A percentile compares a stretch with the other conserved stretches of the same genome.
Conservation (phyloP, 2,888 invertebrate genomes). For the Lottia gigantea region DNA sequence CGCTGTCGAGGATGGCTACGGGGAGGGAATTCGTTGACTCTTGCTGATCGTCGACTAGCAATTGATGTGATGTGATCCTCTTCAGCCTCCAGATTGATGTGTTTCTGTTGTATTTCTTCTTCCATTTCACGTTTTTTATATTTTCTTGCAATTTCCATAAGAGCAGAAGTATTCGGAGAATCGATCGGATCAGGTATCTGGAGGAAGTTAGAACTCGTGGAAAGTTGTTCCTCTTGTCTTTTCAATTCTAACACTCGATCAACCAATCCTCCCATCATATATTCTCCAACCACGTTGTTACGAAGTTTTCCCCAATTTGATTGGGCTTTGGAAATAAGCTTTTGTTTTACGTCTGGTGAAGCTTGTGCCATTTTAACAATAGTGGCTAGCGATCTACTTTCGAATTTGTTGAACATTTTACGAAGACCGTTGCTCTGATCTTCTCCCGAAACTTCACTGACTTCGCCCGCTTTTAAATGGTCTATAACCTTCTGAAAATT, state of each 20-base stretch:
- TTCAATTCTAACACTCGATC: not conserved
- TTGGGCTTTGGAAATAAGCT: not conserved
- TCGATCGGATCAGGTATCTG: not conserved
- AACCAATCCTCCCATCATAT: not conserved
- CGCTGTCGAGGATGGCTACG: no score
- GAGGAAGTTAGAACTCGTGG: not conserved
- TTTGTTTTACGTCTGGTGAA: not conserved
- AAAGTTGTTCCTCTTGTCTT: not conserved
- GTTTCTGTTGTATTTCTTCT: not conserved
- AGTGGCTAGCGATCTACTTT: slow-evolving; percentile 30
- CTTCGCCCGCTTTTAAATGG: slow-evolving; percentile 32
- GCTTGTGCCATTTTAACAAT: slow-evolving; percentile 33
- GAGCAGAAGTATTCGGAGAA: not conserved
- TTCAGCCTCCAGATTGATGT: no score
- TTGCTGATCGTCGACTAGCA: no score
- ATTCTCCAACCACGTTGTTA: not conserved
- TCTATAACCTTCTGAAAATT: slow-evolving; percentile 38
- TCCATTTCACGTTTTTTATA: not conserved
- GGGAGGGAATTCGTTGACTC: no score
- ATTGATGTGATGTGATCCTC: no score
- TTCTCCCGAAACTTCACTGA: slow-evolving; percentile 19
- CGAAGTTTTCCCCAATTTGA: not conserved
- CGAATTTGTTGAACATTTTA: slow-evolving; percentile 30
- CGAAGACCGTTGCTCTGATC: not conserved
- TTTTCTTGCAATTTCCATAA: not conserved